These are phyloP conservation scores for Fissipunctia ypsillon DNA, from an alignment of 2,888 invertebrate species.

Conservation along the genomic window DNA sequence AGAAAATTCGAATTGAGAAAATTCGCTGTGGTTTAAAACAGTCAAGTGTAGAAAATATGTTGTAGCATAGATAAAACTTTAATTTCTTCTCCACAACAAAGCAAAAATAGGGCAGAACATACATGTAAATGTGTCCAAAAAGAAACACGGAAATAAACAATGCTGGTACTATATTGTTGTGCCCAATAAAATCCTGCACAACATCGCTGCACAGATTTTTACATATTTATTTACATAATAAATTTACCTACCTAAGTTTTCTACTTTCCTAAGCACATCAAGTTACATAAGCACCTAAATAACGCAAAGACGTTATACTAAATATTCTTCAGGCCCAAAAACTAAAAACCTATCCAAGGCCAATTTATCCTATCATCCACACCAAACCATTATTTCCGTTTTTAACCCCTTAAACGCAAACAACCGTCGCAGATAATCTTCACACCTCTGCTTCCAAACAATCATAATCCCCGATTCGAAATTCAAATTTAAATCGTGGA, in stretches of 20 bases:
- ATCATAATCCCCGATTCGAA: slow-evolving; percentile 61
- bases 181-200: no score
- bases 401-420: slow-evolving; percentile 24
- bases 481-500: slow-evolving; percentile 69
- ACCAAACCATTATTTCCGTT: slow-evolving; percentile 21
- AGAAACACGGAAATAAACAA: not conserved
- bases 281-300: no score
- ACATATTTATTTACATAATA: no score
- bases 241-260: no score
- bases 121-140: not conserved
- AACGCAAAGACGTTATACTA: no score
- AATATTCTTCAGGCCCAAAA: not conserved
- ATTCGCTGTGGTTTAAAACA: slow-evolving; percentile 11
- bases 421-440: slow-evolving; percentile 47
- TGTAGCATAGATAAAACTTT: not conserved
- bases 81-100: not conserved
- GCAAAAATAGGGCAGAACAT: not conserved
- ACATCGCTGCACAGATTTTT: no score
- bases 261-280: no score
- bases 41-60: slow-evolving; percentile 8
- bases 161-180: not conserved
- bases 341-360: not conserved
- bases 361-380: not conserved
- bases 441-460: slow-evolving; percentile 58
- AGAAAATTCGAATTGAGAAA: slow-evolving; percentile 28